Percentiles rank a stretch among this genome's conserved stretches.
Conservation (phyloP, 2,113 vertebrate species). For the Anolis carolinensis region DNA sequence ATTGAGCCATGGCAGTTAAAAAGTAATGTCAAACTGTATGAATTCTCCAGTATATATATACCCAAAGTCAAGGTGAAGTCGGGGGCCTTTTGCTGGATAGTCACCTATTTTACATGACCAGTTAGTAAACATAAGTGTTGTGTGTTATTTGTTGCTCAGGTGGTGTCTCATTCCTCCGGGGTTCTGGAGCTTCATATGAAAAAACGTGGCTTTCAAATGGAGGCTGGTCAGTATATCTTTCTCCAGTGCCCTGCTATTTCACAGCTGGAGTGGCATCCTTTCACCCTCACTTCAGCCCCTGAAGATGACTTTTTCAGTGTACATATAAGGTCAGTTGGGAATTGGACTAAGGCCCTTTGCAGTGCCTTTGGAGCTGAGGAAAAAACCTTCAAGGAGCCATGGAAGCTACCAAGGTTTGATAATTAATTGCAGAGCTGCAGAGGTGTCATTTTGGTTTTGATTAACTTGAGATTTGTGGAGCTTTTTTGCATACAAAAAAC, state of each 20-base stretch:
- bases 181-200: conserved; percentile 83
- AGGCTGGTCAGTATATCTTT: conserved; percentile 79
- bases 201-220: conserved; percentile 78
- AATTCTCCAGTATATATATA: no score
- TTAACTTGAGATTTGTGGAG: conserved; percentile 4
- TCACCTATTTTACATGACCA: not conserved
- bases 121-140: not conserved
- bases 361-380: conserved; percentile 67
- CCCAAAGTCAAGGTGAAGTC: not conserved
- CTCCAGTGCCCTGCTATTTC: conserved; percentile 79
- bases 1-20: no score
- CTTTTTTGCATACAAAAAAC: conserved; percentile 7
- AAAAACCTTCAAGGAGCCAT: conserved; percentile 52
- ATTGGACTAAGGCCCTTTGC: conserved; percentile 79
- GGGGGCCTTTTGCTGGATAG: not conserved
- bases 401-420: conserved; percentile 77
- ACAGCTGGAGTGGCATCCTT: conserved; percentile 81
- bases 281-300: conserved; percentile 82
- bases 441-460: conserved; percentile 2
- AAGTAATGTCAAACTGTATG: no score
- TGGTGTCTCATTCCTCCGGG: conserved; percentile 76
- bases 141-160: conserved; percentile 61
- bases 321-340: conserved; percentile 72
- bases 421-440: not conserved
- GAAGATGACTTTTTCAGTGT: conserved; percentile 83